Percentiles rank a stretch among this genome's conserved stretches.
Evolutionary conservation across 2,888 invertebrate genomes (phyloP).

Genomic region (Galerucella pusilla): DNA sequence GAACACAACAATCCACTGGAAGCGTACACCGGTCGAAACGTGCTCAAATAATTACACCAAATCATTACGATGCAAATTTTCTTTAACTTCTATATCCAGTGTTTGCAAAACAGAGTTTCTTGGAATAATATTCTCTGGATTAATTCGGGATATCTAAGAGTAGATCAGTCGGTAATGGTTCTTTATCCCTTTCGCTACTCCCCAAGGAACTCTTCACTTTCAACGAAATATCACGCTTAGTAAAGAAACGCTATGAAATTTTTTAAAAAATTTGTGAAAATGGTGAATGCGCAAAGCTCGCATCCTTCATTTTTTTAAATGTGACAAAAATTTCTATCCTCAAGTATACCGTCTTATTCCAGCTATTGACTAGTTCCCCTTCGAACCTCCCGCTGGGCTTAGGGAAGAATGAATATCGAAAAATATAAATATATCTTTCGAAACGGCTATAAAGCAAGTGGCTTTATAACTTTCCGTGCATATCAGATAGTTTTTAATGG

Average conservation of each 20-base stretch:
- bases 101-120: conserved; percentile 61
- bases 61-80: conserved; percentile 65
- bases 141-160: conserved; percentile 63
- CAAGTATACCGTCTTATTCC: background rate
- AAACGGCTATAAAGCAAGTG: conserved; percentile 62
- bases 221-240: conserved; percentile 54
- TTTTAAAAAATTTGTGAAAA: no score
- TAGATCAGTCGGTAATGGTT: conserved; percentile 61
- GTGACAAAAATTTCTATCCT: no score
- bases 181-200: conserved; percentile 57
- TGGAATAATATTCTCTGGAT: conserved; percentile 64
- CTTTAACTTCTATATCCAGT: conserved; percentile 63
- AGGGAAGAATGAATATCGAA: conserved; percentile 56
- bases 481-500: conserved; percentile 63
- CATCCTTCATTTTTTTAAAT: background rate
- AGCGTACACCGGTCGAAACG: conserved; percentile 46
- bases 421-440: conserved; percentile 62
- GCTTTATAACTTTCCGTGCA: conserved; percentile 62
- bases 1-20: conserved; percentile 21
- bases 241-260: background rate
- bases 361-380: conserved; percentile 30
- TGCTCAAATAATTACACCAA: conserved; percentile 61
- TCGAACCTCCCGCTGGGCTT: conserved; percentile 52
- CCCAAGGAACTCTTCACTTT: conserved; percentile 60
- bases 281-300: no score